Conservation (phyloP, 2,113 vertebrate species). For the Serilophus lunatus region DNA sequence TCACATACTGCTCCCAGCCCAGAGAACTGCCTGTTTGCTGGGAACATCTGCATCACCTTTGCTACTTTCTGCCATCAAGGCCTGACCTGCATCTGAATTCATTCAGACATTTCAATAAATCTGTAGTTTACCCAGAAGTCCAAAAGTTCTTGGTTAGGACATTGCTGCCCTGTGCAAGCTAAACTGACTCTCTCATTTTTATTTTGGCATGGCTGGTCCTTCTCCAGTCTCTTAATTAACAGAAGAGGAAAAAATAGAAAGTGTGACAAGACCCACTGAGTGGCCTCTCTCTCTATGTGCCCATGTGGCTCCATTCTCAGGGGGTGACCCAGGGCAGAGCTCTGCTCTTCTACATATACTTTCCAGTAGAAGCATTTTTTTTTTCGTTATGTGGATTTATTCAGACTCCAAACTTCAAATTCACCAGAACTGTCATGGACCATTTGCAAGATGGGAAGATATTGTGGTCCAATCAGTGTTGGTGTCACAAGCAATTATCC, state of each 20-base stretch:
- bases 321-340: conserved; percentile 33
- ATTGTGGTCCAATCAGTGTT: conserved; percentile 35
- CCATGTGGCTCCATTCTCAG: conserved; percentile 6
- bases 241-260: background rate
- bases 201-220: conserved; percentile 17
- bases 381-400: background rate
- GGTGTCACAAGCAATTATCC: conserved; percentile 66
- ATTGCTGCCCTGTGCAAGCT: background rate
- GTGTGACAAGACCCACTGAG: background rate
- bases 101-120: background rate
- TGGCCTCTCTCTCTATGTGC: background rate
- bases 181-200: background rate
- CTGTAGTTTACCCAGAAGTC: background rate
- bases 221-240: conserved; percentile 27
- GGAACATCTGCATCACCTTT: background rate
- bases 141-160: background rate
- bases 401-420: conserved; percentile 51
- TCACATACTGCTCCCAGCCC: background rate
- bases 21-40: background rate
- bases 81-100: conserved; percentile 1
- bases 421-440: conserved; percentile 50
- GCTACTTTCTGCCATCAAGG: background rate
- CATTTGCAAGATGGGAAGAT: conserved; percentile 60
- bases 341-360: background rate
- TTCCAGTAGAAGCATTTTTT: background rate